A percentile compares a stretch with the other conserved stretches of the same genome.
These are phyloP conservation scores for Mallotus villosus DNA, from an alignment of 2,797 vertebrate species.

Conservation along the genomic window DNA sequence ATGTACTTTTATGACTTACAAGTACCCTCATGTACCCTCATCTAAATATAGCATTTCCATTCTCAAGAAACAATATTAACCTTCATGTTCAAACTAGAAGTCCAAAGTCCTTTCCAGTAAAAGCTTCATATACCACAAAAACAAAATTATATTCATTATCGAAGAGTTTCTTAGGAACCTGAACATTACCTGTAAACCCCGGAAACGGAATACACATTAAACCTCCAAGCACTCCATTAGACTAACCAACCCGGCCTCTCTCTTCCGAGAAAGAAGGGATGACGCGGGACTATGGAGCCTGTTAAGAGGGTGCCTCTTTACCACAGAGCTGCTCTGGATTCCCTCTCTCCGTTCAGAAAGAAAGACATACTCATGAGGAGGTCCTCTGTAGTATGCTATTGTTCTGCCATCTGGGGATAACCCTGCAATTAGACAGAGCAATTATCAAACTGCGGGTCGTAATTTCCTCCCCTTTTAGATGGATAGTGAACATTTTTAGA, in stretches of 20 bases:
- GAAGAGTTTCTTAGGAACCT: background rate
- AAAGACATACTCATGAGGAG: conserved; percentile 2
- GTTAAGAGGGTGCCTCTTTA: conserved; percentile 1
- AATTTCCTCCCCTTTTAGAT: conserved; percentile 31
- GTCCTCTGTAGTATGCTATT: conserved; percentile 26
- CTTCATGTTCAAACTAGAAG: background rate
- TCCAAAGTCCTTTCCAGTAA: background rate
- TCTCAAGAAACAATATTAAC: too few relatives aligned
- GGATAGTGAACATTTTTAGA: conserved; percentile 16
- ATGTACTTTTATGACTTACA: too few relatives aligned
- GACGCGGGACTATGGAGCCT: conserved; percentile 28
- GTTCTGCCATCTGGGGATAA: conserved; percentile 31
- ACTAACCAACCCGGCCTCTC: conserved; percentile 46
- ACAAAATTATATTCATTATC: background rate
- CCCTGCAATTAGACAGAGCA: conserved; percentile 38
- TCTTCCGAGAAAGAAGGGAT: conserved; percentile 35
- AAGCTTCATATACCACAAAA: background rate
- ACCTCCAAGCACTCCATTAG: conserved; percentile 53
- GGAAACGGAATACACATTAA: conserved; percentile 47
- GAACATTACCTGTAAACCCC: conserved; percentile 16
- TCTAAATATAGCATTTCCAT: too few relatives aligned
- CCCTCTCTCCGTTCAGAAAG: conserved; percentile 28
- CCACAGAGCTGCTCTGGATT: conserved; percentile 27
- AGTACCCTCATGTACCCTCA: too few relatives aligned
- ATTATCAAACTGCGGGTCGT: conserved; percentile 25